Percentiles rank a stretch among this genome's conserved stretches.
Conservation (phyloP, 2,113 vertebrate genomes). For the Phyllopteryx taeniolatus region DNA sequence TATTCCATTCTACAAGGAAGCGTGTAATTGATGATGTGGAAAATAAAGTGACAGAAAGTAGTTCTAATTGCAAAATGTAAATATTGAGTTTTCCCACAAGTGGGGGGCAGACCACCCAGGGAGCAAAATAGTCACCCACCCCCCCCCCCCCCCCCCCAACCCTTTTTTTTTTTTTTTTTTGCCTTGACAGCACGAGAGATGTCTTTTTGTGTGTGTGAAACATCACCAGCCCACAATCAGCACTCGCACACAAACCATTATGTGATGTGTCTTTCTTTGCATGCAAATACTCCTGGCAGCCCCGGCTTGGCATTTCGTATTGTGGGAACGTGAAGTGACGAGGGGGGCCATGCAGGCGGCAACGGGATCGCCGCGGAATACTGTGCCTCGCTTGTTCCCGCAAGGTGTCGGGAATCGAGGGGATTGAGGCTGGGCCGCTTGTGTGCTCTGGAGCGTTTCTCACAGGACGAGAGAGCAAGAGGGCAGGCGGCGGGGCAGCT, state of each 20-base stretch:
- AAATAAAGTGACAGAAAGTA: constrained; percentile 78
- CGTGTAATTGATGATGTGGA: constrained; percentile 72
- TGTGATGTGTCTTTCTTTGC: constrained; percentile 66
- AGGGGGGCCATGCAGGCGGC: constrained; percentile 16
- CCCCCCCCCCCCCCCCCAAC: neutral
- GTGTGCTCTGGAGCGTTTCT: constrained; percentile 55
- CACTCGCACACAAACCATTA: constrained; percentile 57
- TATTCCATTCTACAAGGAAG: constrained; percentile 58
- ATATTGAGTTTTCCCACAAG: constrained; percentile 86
- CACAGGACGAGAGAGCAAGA: constrained; percentile 47
- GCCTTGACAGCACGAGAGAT: constrained; percentile 66
- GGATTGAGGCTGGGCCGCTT: constrained; percentile 23
- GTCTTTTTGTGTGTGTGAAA: constrained; percentile 72
- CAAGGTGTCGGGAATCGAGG: constrained; percentile 42
- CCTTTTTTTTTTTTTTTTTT: constrained; percentile 49
- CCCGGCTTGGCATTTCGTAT: constrained; percentile 46
- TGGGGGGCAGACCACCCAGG: constrained; percentile 80
- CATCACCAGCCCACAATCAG: constrained; percentile 67
- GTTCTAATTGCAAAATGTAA: constrained; percentile 84
- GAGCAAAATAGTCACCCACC: constrained; percentile 74
- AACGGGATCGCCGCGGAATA: constrained; percentile 17
- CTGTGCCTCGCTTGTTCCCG: constrained; percentile 40
- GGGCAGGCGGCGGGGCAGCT: constrained; percentile 42
- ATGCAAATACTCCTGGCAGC: constrained; percentile 65
- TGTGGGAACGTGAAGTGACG: constrained; percentile 61